phyloP scores from a whole-genome alignment of 2,113 vertebrate species.

The Ranitomeya imitator region DNA sequence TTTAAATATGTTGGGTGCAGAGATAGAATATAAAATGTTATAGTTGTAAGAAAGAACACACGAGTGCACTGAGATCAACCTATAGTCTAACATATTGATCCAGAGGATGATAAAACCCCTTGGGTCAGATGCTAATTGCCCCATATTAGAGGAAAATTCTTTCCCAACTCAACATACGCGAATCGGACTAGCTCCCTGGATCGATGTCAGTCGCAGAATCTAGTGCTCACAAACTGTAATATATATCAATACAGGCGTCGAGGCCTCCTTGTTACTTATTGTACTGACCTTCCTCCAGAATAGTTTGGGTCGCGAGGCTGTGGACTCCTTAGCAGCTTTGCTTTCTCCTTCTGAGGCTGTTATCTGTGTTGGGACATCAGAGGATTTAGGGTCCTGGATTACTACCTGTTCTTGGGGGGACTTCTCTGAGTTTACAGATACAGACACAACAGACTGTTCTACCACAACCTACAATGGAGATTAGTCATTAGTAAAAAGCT shows the following conservation, averaged over 20 bases:
- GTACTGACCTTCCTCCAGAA: constrained; percentile 78
- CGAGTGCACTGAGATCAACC: too few species aligned
- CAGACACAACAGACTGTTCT: constrained; percentile 59
- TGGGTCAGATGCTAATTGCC: too few species aligned
- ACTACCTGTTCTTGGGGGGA: constrained; percentile 6
- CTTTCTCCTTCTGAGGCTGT: constrained; percentile 58
- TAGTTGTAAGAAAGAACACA: too few species aligned
- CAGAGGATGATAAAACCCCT: too few species aligned
- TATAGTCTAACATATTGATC: too few species aligned
- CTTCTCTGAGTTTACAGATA: constrained; percentile 65
- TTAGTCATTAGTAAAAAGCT: neutral
- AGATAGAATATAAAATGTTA: neutral
- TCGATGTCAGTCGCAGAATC: too few species aligned
- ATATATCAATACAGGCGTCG: too few species aligned
- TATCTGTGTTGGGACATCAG: neutral
- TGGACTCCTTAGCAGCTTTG: constrained; percentile 67
- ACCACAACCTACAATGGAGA: constrained; percentile 64
- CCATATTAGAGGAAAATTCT: too few species aligned
- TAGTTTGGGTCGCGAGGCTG: constrained; percentile 69
- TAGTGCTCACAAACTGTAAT: too few species aligned
- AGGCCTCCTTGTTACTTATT: neutral
- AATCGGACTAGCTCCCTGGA: too few species aligned
- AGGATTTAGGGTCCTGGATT: constrained; percentile 62
- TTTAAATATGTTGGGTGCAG: neutral
- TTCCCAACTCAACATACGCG: too few species aligned